Percentiles rank a stretch among this genome's conserved stretches.
Conservation (phyloP, 2,888 invertebrate genomes). For the Heteromurus nitidus region DNA sequence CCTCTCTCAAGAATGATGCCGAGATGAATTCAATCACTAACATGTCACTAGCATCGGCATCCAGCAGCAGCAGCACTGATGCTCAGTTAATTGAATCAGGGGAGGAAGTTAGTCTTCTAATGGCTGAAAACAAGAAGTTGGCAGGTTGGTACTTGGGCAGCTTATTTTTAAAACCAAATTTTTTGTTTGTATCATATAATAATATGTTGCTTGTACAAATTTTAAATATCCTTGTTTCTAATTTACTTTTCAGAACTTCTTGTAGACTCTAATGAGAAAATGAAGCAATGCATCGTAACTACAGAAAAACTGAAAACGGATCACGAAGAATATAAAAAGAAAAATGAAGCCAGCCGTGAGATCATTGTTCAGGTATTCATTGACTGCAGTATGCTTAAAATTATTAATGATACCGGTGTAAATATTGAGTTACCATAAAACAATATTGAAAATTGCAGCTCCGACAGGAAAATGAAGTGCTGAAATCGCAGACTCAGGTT, state of each 20-base stretch:
- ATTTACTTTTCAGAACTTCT: conserved; percentile 26
- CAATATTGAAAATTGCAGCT: conserved; percentile 9
- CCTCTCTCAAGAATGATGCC: neutral
- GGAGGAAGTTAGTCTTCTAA: conserved; percentile 38
- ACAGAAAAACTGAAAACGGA: conserved; percentile 45
- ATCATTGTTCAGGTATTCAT: conserved; percentile 15
- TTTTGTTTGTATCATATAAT: neutral
- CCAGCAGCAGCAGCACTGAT: conserved; percentile 43
- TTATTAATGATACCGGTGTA: neutral
- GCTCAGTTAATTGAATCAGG: conserved; percentile 34
- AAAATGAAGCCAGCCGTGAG: conserved; percentile 44
- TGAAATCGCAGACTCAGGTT: conserved; percentile 17
- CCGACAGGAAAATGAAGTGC: conserved; percentile 32
- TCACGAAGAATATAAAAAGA: conserved; percentile 50
- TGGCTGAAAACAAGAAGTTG: conserved; percentile 48
- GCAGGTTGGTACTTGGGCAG: conserved; percentile 25
- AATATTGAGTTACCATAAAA: neutral
- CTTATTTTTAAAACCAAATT: too few species aligned
- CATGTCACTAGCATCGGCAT: conserved; percentile 9
- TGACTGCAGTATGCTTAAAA: too few species aligned
- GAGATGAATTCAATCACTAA: conserved; percentile 22
- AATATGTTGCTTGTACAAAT: neutral
- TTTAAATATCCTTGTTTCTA: neutral
- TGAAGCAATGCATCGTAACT: conserved; percentile 45
- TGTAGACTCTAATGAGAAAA: conserved; percentile 52